Evolutionary conservation across 2,113 vertebrate genomes (phyloP), one percentile per base, ranked within the genome.

Genomic region (Pithys albifrons): DNA sequence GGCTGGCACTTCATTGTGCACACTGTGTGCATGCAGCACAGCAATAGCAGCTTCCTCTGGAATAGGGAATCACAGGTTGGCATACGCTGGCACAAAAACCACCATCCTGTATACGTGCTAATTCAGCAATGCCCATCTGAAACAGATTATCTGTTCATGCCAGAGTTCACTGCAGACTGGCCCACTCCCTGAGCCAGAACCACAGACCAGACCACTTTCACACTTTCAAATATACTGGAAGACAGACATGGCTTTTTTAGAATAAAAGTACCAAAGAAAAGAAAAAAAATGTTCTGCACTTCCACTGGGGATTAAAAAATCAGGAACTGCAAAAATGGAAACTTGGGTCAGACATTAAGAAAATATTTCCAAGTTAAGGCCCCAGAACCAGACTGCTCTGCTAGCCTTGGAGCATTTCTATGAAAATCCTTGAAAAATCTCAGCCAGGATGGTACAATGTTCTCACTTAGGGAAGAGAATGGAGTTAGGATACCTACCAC

Each of bases 331-430:
- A 80, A 71, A 89, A 89, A 73, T 14, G 19, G 39, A 41, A 93
- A 85, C 45, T 49, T n/a, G 19, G 17, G n/a, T 88, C 39, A 87
- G 39, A 55, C 7, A 41, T 14, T 45, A 66, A 52, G 51, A 67
- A 87, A 82, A 72, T 14, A 24, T 41, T 85, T 79, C 49, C 27
- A 66, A 28, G 35, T 55, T 71, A 81, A 55, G 45, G 12, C 10
- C 8, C 17, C 2, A 2, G 59, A 71, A 85, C 0, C 0, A 78
- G n/a, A 62, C 5, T 33, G 41, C 16, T n/a, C n/a, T n/a, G 45
- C 35, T 54, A 76, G n/a, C 58, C 62, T 69, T 46, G 31, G 31
- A 85, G 27, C 4, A 67, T 49, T 76, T 64, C 62, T 49, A 61
- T 9, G 13, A 71, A 82, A 89, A 69, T 48, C 16, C 29, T 59